Percentiles rank a stretch among this genome's conserved stretches.
Evolutionary conservation across 2,113 vertebrate genomes (phyloP).

Genomic region (Phylloscopus whistleri): DNA sequence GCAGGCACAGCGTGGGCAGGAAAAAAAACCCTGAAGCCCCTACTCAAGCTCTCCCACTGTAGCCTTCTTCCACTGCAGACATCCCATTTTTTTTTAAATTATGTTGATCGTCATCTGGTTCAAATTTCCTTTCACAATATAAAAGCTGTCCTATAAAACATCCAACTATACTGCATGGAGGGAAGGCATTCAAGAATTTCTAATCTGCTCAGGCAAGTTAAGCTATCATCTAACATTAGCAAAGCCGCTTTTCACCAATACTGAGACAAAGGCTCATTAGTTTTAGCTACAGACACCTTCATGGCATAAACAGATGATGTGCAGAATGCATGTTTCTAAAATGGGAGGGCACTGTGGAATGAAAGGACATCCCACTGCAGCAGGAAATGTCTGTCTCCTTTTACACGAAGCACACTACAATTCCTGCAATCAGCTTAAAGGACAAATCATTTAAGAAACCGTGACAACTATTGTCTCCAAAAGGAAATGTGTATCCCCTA

Average conservation of each 20-base stretch:
- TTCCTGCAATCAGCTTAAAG: not conserved
- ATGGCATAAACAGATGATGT: not conserved
- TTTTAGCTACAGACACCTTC: not conserved
- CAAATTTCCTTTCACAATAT: not conserved
- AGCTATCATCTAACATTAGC: not conserved
- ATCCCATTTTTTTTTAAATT: not conserved
- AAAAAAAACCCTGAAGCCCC: not conserved
- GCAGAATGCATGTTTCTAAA: not conserved
- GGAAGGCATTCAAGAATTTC: not conserved
- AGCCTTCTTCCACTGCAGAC: not conserved
- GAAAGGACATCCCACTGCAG: not conserved
- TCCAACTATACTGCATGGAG: not conserved
- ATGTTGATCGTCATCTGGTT: not conserved
- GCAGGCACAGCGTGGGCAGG: not conserved
- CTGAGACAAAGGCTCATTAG: not conserved
- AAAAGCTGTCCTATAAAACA: not conserved
- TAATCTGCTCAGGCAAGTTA: not conserved
- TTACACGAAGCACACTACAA: accelerated
- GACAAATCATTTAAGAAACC: not conserved
- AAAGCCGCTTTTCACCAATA: not conserved
- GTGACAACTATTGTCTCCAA: not conserved
- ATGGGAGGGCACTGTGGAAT: not conserved
- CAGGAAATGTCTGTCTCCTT: not conserved
- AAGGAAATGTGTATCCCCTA: not conserved
- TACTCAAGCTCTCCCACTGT: not conserved